Base-by-base conservation (phyloP, 2,113 vertebrate genomes). In the Chamaea fasciata region DNA sequence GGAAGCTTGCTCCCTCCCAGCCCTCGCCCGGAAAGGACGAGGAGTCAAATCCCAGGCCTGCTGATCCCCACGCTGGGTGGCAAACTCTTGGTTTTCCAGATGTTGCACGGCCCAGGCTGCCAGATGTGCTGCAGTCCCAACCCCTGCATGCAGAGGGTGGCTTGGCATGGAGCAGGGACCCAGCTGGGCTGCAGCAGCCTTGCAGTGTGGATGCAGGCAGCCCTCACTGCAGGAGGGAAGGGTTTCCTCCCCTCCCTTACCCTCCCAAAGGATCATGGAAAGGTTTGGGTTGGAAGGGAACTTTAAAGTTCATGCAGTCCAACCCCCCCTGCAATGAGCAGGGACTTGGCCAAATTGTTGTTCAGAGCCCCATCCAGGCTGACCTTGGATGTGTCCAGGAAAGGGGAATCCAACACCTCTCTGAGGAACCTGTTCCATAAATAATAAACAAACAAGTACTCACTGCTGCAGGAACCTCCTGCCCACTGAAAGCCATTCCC, bases 21-120 rank as follows among this genome's bases (percentile, higher is more conserved):
- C 39, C 60, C 56, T 79, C 0, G 0, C 47, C 69, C 57, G 1
- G 2, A 64, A 46, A 87, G 80, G 63, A 83, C 63, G 24, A 68
- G 64, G 23, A 90, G 31, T 14, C 76, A 92, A 75, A 41, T 41
- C 81, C 37, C 84, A 94, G 87, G 37, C 19, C 59, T 57, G 71
- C 62, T 1, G 13, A 68, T 70, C 10, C 60, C 89, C 77, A 9
- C 56, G 70, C 46, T 15, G 73, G 87, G 89, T 84, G 80, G 91
- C 81, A 92, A 59, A 55, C 60, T 27, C 86, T 65, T 69, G 50
- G 8, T 53, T 82, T 84, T 84, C 83, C 83, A 92, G 89, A 77
- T 81, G 78, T 75, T 6, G 1, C 47, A 27, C n/a, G 74, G 70
- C 52, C 22, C 8, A 23, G 71, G 67, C 76, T 90, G 70, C 44